These are phyloP conservation scores for Watsonalla cultraria DNA, from an alignment of 2,888 invertebrate species.

Conservation along the genomic window DNA sequence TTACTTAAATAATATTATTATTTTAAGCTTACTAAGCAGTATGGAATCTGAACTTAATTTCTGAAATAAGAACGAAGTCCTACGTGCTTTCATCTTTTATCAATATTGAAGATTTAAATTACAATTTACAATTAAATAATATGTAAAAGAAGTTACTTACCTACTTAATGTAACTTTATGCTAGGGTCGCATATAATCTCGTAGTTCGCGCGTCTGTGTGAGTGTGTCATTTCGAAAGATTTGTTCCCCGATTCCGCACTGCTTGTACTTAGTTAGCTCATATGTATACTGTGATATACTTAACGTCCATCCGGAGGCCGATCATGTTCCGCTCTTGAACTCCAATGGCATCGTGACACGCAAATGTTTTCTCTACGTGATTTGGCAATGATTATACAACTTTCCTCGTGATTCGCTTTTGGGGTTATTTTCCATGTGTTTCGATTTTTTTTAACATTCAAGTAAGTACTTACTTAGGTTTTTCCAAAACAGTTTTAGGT, in stretches of 20 bases:
- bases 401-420: background rate
- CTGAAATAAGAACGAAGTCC: background rate
- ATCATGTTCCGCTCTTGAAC: background rate
- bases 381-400: background rate
- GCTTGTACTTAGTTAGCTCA: too few relatives aligned
- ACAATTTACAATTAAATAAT: too few relatives aligned
- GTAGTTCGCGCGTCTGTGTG: background rate
- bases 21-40: too few relatives aligned
- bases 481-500: background rate
- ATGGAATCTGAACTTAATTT: too few relatives aligned
- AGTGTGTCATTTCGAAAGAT: too few relatives aligned
- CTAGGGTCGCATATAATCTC: too few relatives aligned
- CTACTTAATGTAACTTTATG: too few relatives aligned
- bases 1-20: too few relatives aligned
- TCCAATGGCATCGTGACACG: background rate
- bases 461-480: background rate
- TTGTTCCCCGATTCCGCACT: background rate
- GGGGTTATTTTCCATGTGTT: background rate
- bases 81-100: too few relatives aligned
- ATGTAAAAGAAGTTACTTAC: too few relatives aligned
- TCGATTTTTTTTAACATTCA: background rate
- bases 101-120: too few relatives aligned
- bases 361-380: background rate
- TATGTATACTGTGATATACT: background rate
- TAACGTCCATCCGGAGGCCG: background rate